Percentiles rank a stretch among this genome's conserved stretches.
These are phyloP conservation scores for Threskiornis aethiopicus DNA, from an alignment of 2,797 vertebrate species.

Conservation along the genomic window DNA sequence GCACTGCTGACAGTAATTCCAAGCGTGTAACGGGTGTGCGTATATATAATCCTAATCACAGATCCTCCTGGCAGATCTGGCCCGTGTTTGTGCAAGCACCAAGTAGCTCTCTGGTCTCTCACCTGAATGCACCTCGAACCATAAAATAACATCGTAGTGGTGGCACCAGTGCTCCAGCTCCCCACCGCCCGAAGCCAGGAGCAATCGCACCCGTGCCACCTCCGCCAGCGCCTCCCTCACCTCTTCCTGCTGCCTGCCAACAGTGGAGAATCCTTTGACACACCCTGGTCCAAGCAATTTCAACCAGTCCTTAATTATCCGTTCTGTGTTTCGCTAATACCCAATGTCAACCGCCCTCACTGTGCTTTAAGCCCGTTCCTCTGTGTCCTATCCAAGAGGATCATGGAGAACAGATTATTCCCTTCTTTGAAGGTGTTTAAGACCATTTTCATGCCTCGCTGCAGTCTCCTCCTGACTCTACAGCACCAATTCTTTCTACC, in stretches of 20 bases:
- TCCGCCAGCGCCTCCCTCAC: background rate
- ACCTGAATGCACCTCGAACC: background rate
- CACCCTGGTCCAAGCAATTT: background rate
- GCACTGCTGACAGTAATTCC: background rate
- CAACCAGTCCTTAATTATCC: background rate
- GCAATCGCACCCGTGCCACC: background rate
- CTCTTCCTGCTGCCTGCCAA: background rate
- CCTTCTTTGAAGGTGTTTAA: background rate
- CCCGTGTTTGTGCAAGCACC: background rate
- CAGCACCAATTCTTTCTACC: background rate
- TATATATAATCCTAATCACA: background rate
- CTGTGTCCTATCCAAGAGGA: background rate
- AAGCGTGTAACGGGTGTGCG: rapidly evolving
- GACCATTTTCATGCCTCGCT: slow-evolving; percentile 19
- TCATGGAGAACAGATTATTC: slow-evolving; percentile 3
- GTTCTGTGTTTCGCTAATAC: background rate
- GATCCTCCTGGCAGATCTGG: background rate
- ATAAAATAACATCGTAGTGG: rapidly evolving
- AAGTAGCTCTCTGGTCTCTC: background rate
- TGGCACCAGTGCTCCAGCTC: background rate
- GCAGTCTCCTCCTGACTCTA: background rate
- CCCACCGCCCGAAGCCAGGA: background rate
- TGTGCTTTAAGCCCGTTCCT: background rate
- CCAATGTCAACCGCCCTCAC: rapidly evolving
- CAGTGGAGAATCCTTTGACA: background rate